These are phyloP conservation scores for Sebastes iracundus DNA, from an alignment of 2,797 vertebrate genomes.

Conservation along the genomic window DNA sequence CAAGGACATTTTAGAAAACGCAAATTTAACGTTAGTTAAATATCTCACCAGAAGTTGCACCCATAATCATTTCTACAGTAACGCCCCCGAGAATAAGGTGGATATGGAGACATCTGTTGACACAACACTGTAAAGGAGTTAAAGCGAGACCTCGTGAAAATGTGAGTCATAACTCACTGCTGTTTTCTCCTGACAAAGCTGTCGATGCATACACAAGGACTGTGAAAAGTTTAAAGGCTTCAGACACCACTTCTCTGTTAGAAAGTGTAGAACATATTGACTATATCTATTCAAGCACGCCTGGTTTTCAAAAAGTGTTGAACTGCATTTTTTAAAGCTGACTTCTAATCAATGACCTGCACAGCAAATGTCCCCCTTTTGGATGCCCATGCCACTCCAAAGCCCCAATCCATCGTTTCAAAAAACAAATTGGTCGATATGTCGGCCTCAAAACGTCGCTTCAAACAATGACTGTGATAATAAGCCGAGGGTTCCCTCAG, in stretches of 20 bases:
- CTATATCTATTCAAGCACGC: not conserved
- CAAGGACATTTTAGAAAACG: too few relatives aligned
- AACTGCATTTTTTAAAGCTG: not conserved
- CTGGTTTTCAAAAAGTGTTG: not conserved
- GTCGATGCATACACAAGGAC: too few relatives aligned
- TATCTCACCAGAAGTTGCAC: too few relatives aligned
- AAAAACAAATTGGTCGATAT: not conserved
- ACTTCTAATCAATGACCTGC: conserved; percentile 8
- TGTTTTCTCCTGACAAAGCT: not conserved
- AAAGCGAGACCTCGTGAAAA: not conserved
- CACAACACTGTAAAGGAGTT: not conserved
- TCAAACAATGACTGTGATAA: not conserved
- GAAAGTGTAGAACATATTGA: not conserved
- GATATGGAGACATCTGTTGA: too few relatives aligned
- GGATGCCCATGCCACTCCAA: not conserved
- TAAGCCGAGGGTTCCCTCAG: not conserved
- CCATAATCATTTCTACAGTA: too few relatives aligned
- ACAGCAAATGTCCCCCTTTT: not conserved
- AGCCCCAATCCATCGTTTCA: not conserved
- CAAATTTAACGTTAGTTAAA: too few relatives aligned
- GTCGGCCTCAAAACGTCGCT: not conserved
- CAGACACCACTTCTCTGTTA: not conserved
- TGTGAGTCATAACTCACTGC: not conserved
- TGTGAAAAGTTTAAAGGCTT: not conserved
- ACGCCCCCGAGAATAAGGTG: too few relatives aligned